These are phyloP conservation scores for Aleiodes leptofemur DNA, from an alignment of 2,888 invertebrate species.

Conservation along the genomic window DNA sequence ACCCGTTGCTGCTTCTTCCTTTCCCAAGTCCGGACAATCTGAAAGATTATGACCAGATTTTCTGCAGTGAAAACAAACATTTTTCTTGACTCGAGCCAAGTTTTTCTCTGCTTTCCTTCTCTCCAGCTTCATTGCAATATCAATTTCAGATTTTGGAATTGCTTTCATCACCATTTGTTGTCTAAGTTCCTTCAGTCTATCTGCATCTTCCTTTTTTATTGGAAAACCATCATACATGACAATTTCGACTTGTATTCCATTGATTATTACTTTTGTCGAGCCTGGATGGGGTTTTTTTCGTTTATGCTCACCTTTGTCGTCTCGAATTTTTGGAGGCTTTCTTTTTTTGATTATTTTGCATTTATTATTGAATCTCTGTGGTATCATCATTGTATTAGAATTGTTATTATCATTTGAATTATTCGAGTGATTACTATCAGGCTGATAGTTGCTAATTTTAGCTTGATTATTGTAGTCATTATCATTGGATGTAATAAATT, in stretches of 20 bases:
- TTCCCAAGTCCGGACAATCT: constrained; percentile 85
- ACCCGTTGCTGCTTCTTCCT: constrained; percentile 79
- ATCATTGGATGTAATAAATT: background rate
- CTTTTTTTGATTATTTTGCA: constrained; percentile 63
- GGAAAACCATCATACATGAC: constrained; percentile 84
- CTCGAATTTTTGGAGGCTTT: constrained; percentile 76
- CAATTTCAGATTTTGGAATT: constrained; percentile 82
- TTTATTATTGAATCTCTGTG: constrained; percentile 8
- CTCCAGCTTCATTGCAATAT: constrained; percentile 82
- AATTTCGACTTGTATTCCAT: constrained; percentile 81
- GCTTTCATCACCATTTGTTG: constrained; percentile 81
- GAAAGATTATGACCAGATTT: constrained; percentile 88
- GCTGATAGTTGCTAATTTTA: constrained; percentile 1
- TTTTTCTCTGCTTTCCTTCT: constrained; percentile 85
- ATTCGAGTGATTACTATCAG: background rate
- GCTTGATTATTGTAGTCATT: background rate
- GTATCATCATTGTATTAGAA: too few species aligned
- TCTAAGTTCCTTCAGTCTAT: constrained; percentile 79
- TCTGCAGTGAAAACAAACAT: constrained; percentile 88
- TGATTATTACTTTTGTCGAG: constrained; percentile 78
- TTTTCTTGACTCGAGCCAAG: constrained; percentile 81
- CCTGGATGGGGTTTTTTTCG: constrained; percentile 72
- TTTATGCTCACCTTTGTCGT: constrained; percentile 65
- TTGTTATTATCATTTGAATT: constrained; percentile 8
- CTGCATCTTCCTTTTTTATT: constrained; percentile 83